Percentiles rank a stretch among this genome's conserved stretches.
phyloP scores from a whole-genome alignment of 2,888 invertebrate species.

The Quadriops clusia region DNA sequence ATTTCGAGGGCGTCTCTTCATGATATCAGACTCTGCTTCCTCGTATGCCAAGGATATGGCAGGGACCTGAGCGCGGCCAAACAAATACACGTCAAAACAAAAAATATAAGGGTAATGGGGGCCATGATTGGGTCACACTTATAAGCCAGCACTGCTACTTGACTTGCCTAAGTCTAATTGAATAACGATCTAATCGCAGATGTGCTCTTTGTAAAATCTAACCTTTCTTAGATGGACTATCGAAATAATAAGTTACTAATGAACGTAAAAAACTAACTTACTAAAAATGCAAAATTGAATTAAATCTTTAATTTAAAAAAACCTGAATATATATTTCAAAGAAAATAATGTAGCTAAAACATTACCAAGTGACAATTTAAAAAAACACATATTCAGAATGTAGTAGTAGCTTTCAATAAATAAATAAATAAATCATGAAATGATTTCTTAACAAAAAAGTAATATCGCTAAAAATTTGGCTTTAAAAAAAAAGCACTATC shows the following conservation, averaged over 20 bases:
- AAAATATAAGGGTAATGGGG: slow-evolving; percentile 13
- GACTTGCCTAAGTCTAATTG: slow-evolving; percentile 21
- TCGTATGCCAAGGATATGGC: slow-evolving; percentile 98
- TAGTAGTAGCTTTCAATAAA: too few species aligned
- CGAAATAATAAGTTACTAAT: too few species aligned
- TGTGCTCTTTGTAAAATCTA: too few species aligned
- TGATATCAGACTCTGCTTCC: slow-evolving; percentile 96
- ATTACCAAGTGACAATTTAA: too few species aligned
- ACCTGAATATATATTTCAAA: too few species aligned
- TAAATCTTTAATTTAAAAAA: too few species aligned
- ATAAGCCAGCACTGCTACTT: slow-evolving; percentile 29
- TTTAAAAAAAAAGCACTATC: slow-evolving; percentile 1
- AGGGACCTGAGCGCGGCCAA: slow-evolving; percentile 64
- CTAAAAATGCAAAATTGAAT: slow-evolving; percentile 3
- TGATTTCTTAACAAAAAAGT: too few species aligned
- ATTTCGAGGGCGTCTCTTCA: slow-evolving; percentile 97
- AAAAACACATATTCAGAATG: too few species aligned
- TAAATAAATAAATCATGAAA: too few species aligned
- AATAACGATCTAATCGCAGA: slow-evolving; percentile 9
- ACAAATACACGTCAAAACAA: slow-evolving; percentile 36
- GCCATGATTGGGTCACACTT: slow-evolving; percentile 15
- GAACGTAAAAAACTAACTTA: slow-evolving; percentile 3
- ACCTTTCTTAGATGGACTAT: too few species aligned
- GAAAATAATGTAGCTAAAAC: too few species aligned
- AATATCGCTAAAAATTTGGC: background rate